A percentile compares a stretch with the other conserved stretches of the same genome.
Evolutionary conservation across 2,888 invertebrate genomes (phyloP).

Genomic region (Eilema depressum): DNA sequence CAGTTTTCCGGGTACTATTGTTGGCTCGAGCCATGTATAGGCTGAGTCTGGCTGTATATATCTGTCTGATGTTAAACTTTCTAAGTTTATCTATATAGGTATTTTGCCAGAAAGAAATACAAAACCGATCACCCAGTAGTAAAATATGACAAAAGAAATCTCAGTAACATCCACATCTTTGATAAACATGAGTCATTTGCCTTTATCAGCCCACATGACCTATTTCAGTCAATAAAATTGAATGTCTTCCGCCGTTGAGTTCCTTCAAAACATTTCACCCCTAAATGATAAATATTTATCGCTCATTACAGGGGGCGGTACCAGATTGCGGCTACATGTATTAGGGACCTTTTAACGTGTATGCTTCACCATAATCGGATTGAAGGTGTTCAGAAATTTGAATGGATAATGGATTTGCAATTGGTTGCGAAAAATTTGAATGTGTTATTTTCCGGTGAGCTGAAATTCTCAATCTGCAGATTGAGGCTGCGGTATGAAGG

Average conservation of each 20-base stretch:
- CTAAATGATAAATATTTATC: constrained; percentile 10
- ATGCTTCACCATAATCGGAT: not conserved
- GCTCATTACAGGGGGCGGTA: not conserved
- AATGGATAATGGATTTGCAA: not conserved
- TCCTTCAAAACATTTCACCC: constrained; percentile 6
- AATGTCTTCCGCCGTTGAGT: not conserved
- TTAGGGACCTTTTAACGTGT: not conserved
- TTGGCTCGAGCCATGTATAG: no score
- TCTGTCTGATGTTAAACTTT: no score
- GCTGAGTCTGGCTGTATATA: no score
- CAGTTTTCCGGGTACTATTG: no score
- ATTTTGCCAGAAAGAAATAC: no score
- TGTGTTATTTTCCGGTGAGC: constrained; percentile 1
- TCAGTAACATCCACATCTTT: not conserved
- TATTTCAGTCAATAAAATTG: not conserved
- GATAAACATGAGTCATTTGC: not conserved
- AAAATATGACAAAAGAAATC: not conserved
- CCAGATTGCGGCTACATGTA: not conserved
- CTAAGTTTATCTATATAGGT: no score
- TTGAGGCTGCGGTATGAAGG: not conserved
- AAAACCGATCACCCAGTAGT: not conserved
- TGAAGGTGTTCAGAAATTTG: not conserved
- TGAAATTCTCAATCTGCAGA: constrained; percentile 1
- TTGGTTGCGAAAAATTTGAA: not conserved
- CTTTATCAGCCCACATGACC: not conserved